These are phyloP conservation scores for Sebastes trivittatus DNA, from an alignment of 2,797 vertebrate genomes.

Conservation along the genomic window DNA sequence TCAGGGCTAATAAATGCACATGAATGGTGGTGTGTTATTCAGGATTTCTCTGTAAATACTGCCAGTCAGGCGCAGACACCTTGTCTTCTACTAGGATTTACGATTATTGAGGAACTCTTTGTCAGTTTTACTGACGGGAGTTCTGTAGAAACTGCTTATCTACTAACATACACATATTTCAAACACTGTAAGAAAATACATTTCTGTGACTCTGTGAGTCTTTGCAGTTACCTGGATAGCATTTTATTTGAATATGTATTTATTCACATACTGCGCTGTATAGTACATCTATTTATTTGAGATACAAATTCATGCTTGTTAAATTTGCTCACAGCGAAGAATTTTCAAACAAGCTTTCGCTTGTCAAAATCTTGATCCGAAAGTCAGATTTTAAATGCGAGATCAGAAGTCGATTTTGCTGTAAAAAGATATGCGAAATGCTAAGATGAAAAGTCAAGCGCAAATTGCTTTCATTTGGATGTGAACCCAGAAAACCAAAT, in stretches of 20 bases:
- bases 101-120: slow-evolving; percentile 27
- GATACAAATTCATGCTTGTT: not conserved
- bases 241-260: slow-evolving; percentile 27
- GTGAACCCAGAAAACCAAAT: slow-evolving; percentile 39
- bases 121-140: slow-evolving; percentile 21
- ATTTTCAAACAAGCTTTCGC: slow-evolving; percentile 1
- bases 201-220: not conserved
- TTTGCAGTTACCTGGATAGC: not conserved
- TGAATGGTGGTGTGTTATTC: slow-evolving; percentile 65
- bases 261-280: not conserved
- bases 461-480: slow-evolving; percentile 55
- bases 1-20: slow-evolving; percentile 67
- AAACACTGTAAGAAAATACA: not conserved
- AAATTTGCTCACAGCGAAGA: not conserved
- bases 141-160: not conserved
- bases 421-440: slow-evolving; percentile 32
- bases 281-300: not conserved
- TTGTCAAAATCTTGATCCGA: slow-evolving; percentile 30
- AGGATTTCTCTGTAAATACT: slow-evolving; percentile 56
- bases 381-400: slow-evolving; percentile 44
- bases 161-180: not conserved
- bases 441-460: slow-evolving; percentile 21
- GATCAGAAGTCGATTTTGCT: slow-evolving; percentile 34
- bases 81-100: slow-evolving; percentile 45
- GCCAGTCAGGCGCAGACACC: slow-evolving; percentile 2